These are phyloP conservation scores for Syrphus vitripennis DNA, from an alignment of 2,888 invertebrate genomes.

Conservation along the genomic window DNA sequence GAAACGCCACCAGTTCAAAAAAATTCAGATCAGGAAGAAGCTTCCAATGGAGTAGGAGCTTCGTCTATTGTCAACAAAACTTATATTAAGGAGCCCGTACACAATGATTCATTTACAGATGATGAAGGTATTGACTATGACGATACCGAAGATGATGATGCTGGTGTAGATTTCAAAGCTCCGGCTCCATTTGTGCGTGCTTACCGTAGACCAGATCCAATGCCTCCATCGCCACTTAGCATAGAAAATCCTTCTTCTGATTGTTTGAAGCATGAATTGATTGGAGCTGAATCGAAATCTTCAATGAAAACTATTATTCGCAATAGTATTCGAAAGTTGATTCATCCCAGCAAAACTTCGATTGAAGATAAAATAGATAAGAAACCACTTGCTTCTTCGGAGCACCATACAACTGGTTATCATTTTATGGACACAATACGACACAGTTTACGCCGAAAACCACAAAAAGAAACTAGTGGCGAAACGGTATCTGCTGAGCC, in stretches of 20 bases:
- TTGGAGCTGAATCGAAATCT: constrained; percentile 62
- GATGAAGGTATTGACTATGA: constrained; percentile 66
- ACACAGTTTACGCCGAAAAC: constrained; percentile 78
- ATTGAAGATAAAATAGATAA: constrained; percentile 44
- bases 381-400: constrained; percentile 23
- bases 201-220: constrained; percentile 75
- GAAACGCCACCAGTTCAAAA: constrained; percentile 52
- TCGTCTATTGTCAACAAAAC: neutral
- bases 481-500: neutral
- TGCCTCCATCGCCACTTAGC: constrained; percentile 3
- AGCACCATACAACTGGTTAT: constrained; percentile 65
- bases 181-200: constrained; percentile 79
- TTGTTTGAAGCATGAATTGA: constrained; percentile 72
- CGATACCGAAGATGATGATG: constrained; percentile 73
- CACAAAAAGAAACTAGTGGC: constrained; percentile 67
- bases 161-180: constrained; percentile 75
- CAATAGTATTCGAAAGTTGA: constrained; percentile 78
- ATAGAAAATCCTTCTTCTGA: constrained; percentile 73
- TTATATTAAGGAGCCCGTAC: neutral
- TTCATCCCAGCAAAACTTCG: constrained; percentile 74
- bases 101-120: constrained; percentile 40
- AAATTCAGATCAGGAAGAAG: neutral
- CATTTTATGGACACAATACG: constrained; percentile 75
- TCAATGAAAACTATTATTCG: constrained; percentile 77
- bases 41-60: neutral